Percentiles rank a stretch among this genome's conserved stretches.
Conservation (phyloP, 2,113 vertebrate genomes). For the Petromus typicus region DNA sequence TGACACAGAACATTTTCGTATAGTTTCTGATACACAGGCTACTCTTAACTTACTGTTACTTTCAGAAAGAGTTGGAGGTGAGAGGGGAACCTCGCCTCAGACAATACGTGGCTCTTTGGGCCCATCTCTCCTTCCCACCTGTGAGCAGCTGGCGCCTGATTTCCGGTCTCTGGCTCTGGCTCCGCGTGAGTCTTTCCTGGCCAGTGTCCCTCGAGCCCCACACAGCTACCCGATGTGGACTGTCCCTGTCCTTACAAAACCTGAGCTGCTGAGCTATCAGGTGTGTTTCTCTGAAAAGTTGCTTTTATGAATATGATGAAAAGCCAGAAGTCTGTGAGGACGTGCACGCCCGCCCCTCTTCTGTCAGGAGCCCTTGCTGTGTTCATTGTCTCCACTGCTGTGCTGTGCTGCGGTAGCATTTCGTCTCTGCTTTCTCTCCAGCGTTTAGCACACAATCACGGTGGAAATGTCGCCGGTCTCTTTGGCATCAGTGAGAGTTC, state of each 20-base stretch:
- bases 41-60: too few species aligned
- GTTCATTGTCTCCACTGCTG: background rate
- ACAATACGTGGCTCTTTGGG: too few species aligned
- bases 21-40: too few species aligned
- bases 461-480: background rate
- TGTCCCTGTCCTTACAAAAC: background rate
- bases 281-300: background rate
- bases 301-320: background rate
- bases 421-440: background rate
- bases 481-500: background rate
- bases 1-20: too few species aligned
- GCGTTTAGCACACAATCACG: background rate
- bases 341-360: too few species aligned
- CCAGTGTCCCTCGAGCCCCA: background rate
- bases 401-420: background rate
- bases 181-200: background rate
- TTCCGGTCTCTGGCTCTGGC: too few species aligned
- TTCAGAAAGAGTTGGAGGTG: too few species aligned
- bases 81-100: too few species aligned
- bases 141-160: too few species aligned
- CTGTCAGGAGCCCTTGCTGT: background rate
- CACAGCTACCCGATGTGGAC: background rate
- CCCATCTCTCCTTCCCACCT: too few species aligned
- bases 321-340: background rate
- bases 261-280: background rate